Percentiles rank a stretch among this genome's conserved stretches.
Conservation (phyloP, 2,113 vertebrate genomes). For the Phylloscopus trochiloides region DNA sequence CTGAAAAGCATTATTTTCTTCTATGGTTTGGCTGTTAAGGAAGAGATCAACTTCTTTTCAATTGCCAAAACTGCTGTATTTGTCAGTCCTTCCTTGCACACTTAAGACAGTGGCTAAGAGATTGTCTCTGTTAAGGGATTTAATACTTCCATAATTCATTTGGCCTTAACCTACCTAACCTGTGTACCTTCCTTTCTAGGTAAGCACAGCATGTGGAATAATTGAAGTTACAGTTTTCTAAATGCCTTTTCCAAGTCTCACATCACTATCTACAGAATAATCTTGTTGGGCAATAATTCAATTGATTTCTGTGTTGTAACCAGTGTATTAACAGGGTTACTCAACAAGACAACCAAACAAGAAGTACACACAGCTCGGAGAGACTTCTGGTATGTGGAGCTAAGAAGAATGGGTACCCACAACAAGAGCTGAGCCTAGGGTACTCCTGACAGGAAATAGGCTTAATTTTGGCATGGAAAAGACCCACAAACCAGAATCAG, state of each 20-base stretch:
- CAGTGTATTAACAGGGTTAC: background rate
- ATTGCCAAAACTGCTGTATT: background rate
- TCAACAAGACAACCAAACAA: background rate
- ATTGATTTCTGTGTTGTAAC: background rate
- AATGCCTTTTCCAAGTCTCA: background rate
- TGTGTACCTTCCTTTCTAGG: background rate
- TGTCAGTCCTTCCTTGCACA: background rate
- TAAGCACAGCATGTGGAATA: background rate
- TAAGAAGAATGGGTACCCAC: background rate
- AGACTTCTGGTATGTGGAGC: background rate
- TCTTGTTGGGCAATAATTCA: background rate
- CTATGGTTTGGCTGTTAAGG: background rate
- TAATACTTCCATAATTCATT: background rate
- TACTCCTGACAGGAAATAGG: background rate
- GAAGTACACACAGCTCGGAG: background rate
- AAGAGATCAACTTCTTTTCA: background rate
- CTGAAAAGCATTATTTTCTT: background rate
- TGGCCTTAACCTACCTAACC: background rate
- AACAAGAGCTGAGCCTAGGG: background rate
- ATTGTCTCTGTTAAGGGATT: background rate
- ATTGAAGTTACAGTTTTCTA: background rate
- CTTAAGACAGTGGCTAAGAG: background rate
- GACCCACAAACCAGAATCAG: background rate
- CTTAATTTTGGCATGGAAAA: background rate
- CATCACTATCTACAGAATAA: background rate